Base-by-base conservation (phyloP, 2,113 vertebrate species). In the Trematocara zebra region DNA sequence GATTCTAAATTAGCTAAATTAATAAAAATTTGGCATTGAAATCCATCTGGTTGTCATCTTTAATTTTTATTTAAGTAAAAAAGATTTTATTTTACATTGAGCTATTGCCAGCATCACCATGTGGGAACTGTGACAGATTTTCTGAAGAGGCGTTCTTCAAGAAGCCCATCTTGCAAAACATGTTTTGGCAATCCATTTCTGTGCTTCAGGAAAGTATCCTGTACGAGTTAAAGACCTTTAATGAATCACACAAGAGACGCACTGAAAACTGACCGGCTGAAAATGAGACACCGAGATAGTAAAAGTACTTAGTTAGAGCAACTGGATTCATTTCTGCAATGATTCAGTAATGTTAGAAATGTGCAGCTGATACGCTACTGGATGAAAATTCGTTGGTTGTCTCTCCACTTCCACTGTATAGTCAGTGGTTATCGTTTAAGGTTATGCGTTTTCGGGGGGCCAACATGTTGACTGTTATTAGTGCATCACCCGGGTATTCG, bases 361-460 rank as follows among this genome's bases (percentile, higher is more conserved):
- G 8, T 72, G 5, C 11, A n/a, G 0, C 40, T 72, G 11, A 44
- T 72, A 0, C 15, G 15, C n/a, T 42, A 69, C 64, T 42, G n/a
- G 37, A 8, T 69, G 37, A 42, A 69, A 69, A 69, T 15, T 15
- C 0, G 0, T 69, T 42, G 0, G 64, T 15, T 0, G 7, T 23
- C 3, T 0, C 5, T 26, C 0, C 64, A 42, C 37, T 6, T 69
- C n/a, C 64, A 26, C 7, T 6, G 11, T 0, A 15, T 69, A 69
- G 18, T 20, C 61, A 67, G 0, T 67, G 11, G 33, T 67, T 40
- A 40, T 37, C 11, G 0, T 40, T 40, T 69, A 0, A 14, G 35
- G 7, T 4, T 69, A 69, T 6, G 37, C 0, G 1, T 69, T 42
- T 42, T 69, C 2, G 0, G 64, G 35, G 37, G 11, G 35, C 2